Conservation (phyloP, 2,888 invertebrate genomes). For the Nemotelus nigrinus region DNA sequence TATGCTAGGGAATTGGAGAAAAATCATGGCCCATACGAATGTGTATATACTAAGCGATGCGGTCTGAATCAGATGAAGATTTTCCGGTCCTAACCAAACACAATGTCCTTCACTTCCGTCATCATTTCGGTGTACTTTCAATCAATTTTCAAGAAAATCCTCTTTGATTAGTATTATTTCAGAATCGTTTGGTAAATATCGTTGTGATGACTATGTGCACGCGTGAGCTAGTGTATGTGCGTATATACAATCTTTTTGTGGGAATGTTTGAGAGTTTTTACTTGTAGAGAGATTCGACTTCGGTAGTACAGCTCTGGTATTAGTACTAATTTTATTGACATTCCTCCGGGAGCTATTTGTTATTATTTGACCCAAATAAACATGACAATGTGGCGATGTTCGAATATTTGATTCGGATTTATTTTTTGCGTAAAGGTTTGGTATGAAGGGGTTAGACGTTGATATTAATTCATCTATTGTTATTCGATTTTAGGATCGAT, state of each 20-base stretch:
- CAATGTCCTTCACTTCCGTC: slow-evolving; percentile 33
- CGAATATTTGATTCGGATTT: not conserved
- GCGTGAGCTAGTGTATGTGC: not conserved
- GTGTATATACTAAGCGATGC: not conserved
- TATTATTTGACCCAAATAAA: slow-evolving; percentile 41
- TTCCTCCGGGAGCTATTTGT: slow-evolving; percentile 27
- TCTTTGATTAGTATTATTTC: slow-evolving; percentile 36
- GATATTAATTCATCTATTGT: not conserved
- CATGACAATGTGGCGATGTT: slow-evolving; percentile 29
- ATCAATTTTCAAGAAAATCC: slow-evolving; percentile 40
- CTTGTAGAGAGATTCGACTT: not conserved
- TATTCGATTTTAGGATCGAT: no score
- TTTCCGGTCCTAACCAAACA: slow-evolving; percentile 43
- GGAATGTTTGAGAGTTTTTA: not conserved
- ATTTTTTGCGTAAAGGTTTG: not conserved
- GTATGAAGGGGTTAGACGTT: not conserved
- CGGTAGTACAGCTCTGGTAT: slow-evolving; percentile 12
- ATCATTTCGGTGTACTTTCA: slow-evolving; percentile 38
- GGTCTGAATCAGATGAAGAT: slow-evolving; percentile 29
- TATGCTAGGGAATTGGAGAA: no score
- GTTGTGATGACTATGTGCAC: not conserved
- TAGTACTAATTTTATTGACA: slow-evolving; percentile 40
- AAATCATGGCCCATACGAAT: no score
- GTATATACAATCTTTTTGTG: not conserved
- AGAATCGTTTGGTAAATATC: not conserved